Evolutionary conservation across 2,888 invertebrate species (phyloP).

Genomic region (Allacma fusca): DNA sequence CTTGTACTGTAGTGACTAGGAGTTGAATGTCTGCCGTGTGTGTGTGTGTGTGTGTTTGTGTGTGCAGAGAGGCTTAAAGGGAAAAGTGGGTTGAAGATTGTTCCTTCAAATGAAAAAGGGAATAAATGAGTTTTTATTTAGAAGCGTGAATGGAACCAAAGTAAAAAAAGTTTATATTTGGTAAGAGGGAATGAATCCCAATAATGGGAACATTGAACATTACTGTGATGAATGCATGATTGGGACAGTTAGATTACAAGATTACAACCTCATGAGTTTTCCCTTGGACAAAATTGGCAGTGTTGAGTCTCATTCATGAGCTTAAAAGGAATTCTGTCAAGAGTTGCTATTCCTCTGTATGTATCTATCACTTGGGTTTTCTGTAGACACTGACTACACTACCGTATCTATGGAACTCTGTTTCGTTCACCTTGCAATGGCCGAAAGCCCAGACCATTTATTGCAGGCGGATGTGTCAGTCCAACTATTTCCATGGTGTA

Average conservation of each 20-base stretch:
- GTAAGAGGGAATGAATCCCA: background rate
- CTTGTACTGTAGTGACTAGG: too few relatives aligned
- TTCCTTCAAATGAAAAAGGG: background rate
- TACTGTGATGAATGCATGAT: background rate
- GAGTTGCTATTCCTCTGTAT: background rate
- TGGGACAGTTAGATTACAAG: constrained; percentile 13
- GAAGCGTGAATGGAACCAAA: background rate
- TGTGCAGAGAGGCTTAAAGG: background rate
- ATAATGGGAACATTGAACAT: constrained; percentile 16
- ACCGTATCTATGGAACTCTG: background rate
- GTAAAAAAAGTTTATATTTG: background rate
- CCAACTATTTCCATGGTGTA: too few relatives aligned
- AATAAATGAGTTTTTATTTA: background rate
- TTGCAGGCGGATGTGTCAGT: too few relatives aligned
- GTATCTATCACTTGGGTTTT: background rate
- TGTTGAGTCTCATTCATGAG: constrained; percentile 8
- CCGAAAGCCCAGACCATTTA: background rate
- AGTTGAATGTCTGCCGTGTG: too few relatives aligned
- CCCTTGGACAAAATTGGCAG: constrained; percentile 16
- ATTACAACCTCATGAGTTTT: constrained; percentile 1
- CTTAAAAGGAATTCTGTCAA: background rate
- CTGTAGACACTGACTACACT: too few relatives aligned
- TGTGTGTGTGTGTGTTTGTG: too few relatives aligned
- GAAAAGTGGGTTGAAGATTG: background rate
- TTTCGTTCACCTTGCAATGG: background rate